These are phyloP conservation scores for Nemurella pictetii DNA, from an alignment of 2,888 invertebrate genomes.

Conservation along the genomic window DNA sequence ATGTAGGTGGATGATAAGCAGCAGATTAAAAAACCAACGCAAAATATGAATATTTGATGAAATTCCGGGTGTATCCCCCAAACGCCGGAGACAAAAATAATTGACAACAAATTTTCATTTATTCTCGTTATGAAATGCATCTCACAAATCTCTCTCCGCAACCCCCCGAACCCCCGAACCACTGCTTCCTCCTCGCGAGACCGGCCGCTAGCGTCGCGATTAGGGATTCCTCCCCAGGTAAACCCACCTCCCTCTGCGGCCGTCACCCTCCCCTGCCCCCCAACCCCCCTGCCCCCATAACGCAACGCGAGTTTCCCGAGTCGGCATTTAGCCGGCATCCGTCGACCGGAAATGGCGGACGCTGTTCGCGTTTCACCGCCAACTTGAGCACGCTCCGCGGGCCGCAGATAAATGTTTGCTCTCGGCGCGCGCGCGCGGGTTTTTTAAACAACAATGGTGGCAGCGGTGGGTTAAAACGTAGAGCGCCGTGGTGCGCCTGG, in stretches of 20 bases:
- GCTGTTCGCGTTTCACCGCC: neutral
- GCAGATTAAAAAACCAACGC: no score
- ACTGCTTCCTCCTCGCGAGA: no score
- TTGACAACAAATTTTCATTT: no score
- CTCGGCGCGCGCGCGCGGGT: neutral
- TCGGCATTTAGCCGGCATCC: slow-evolving; percentile 38
- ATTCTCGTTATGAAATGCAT: no score
- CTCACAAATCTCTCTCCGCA: no score
- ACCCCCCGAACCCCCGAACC: no score
- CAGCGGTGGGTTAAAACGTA: neutral
- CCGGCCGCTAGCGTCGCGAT: neutral
- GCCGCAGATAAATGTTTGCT: neutral
- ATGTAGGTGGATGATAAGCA: no score
- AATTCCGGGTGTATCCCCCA: no score
- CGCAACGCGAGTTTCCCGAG: no score
- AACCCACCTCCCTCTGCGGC: neutral
- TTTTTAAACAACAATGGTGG: neutral
- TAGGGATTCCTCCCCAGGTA: neutral
- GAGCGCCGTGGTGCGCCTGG: neutral
- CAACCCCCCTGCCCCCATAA: slow-evolving; percentile 30
- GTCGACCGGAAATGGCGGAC: slow-evolving; percentile 39
- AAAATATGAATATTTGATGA: no score
- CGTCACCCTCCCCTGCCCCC: neutral
- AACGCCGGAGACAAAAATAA: no score
- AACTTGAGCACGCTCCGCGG: neutral